Conservation (phyloP, 1,140 invertebrate species). For the Drosophila sulfurigaster region DNA sequence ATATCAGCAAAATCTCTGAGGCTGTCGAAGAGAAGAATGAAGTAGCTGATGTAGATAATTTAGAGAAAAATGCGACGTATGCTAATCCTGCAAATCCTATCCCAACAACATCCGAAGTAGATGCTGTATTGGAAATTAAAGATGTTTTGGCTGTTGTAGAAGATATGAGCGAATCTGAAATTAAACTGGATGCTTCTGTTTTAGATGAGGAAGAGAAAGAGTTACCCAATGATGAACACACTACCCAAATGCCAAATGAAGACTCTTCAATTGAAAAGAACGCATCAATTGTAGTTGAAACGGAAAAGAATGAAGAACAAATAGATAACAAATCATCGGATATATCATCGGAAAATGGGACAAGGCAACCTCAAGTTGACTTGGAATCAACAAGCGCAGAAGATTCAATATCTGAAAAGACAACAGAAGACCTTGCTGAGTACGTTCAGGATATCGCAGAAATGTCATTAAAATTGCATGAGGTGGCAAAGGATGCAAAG, state of each 20-base stretch:
- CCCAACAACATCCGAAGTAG: background rate
- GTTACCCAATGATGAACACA: background rate
- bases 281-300: background rate
- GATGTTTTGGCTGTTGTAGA: background rate
- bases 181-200: slow-evolving; percentile 3
- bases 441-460: too few relatives aligned
- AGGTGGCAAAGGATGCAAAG: too few relatives aligned
- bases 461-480: too few relatives aligned
- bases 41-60: background rate
- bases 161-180: background rate
- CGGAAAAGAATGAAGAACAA: background rate
- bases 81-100: too few relatives aligned
- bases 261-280: background rate
- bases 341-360: too few relatives aligned
- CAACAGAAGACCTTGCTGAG: too few relatives aligned
- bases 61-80: background rate
- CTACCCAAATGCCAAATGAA: background rate
- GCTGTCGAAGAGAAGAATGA: background rate
- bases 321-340: too few relatives aligned
- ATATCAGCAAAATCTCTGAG: background rate
- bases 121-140: background rate
- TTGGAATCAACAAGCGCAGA: too few relatives aligned
- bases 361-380: too few relatives aligned
- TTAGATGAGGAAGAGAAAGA: background rate
- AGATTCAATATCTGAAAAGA: too few relatives aligned